These are phyloP conservation scores for Dromius quadrimaculatus DNA, from an alignment of 2,888 invertebrate species.

Conservation along the genomic window DNA sequence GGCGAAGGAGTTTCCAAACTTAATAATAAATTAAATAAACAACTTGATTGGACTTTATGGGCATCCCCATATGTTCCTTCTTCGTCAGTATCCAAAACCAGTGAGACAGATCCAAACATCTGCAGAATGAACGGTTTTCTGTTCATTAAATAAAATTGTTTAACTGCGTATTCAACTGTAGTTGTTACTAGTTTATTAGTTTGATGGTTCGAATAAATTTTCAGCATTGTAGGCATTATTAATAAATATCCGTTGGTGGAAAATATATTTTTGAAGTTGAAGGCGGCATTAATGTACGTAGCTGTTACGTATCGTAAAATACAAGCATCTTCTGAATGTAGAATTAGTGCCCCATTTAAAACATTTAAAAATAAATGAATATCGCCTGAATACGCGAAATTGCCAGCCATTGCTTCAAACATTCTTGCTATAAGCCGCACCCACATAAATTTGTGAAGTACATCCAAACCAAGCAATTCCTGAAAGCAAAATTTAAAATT, in stretches of 20 bases:
- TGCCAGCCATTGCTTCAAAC: constrained; percentile 98
- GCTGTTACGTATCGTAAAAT: constrained; percentile 96
- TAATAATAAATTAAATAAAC: constrained; percentile 89
- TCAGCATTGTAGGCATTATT: constrained; percentile 97
- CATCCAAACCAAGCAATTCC: constrained; percentile 92
- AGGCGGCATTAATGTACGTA: constrained; percentile 96
- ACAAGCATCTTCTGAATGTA: constrained; percentile 97
- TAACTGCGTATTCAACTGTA: constrained; percentile 97
- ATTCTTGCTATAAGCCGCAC: constrained; percentile 94
- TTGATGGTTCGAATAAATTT: constrained; percentile 98
- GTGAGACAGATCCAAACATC: constrained; percentile 99
- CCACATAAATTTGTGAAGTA: constrained; percentile 99
- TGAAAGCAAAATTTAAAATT: constrained; percentile 60
- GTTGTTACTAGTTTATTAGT: constrained; percentile 95
- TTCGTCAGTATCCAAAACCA: constrained; percentile 93
- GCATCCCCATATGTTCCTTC: constrained; percentile 90
- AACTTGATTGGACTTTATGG: constrained; percentile 92
- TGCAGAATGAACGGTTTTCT: constrained; percentile 98
- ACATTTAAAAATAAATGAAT: constrained; percentile 98
- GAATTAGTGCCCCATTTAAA: constrained; percentile 93
- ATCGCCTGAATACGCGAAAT: constrained; percentile 96
- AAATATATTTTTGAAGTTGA: constrained; percentile 98
- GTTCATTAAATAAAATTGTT: constrained; percentile 98
- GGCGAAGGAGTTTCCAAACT: constrained; percentile 95
- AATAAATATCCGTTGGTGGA: constrained; percentile 96